Percentiles rank a stretch among this genome's conserved stretches.
phyloP scores from a whole-genome alignment of 2,113 vertebrate genomes.

The Panthera leo region DNA sequence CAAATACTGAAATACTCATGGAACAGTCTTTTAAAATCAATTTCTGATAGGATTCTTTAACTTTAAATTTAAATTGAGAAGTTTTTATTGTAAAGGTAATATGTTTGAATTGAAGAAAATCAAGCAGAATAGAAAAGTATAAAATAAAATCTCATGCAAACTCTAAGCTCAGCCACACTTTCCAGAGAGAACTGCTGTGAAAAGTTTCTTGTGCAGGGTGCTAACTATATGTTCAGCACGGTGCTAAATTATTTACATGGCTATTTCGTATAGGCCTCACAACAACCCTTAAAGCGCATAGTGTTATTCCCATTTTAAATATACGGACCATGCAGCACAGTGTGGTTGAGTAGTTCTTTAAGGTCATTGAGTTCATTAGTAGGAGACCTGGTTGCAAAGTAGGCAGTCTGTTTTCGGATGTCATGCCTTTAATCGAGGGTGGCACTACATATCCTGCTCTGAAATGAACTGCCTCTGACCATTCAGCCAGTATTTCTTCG shows the following conservation, averaged over 20 bases:
- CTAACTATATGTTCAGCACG: not conserved
- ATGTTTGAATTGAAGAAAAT: constrained; percentile 51
- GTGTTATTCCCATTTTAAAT: not conserved
- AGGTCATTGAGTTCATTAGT: not conserved
- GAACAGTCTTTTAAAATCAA: constrained; percentile 41
- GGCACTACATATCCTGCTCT: not conserved
- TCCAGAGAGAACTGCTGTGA: not conserved
- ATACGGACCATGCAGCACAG: not conserved
- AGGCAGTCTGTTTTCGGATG: not conserved
- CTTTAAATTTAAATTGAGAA: constrained; percentile 29
- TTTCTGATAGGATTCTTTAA: constrained; percentile 49
- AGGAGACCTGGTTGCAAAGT: not conserved
- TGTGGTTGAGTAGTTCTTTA: not conserved
- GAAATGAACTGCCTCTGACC: not conserved
- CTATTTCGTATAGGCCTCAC: not conserved
- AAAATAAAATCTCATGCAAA: not conserved
- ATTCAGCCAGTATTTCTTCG: not conserved
- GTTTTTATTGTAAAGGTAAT: constrained; percentile 44
- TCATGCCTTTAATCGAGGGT: not conserved
- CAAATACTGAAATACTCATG: constrained; percentile 31
- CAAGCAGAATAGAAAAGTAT: not conserved
- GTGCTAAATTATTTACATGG: not conserved
- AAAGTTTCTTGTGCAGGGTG: not conserved
- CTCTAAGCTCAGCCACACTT: not conserved
- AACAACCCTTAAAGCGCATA: not conserved